Evolutionary conservation across 1,140 invertebrate species (phyloP), one percentile per base, ranked within the genome.

Genomic region (Nylanderia fulva): DNA sequence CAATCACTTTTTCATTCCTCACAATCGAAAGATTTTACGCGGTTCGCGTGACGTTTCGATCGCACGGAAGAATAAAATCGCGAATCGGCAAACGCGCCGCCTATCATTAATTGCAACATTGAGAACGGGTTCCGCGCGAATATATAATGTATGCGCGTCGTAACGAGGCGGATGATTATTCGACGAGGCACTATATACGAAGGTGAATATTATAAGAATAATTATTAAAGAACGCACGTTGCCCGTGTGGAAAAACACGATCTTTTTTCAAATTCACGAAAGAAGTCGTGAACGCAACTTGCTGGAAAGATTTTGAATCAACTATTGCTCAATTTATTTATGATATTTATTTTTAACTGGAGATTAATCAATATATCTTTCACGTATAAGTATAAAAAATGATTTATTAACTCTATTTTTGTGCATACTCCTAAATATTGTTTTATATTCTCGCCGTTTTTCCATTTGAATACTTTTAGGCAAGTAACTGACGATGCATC

Each of bases 101-200:
- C 48, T 56, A 45, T 80, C 75, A 68, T 79, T 79, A 79, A 80
- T 69, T 80, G 76, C 76, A 69, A 80, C 75, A 79, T 79, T 66
- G 75, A 79, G n/a, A 79, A 79, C 61, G 60, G n/a, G 75, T 68
- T 79, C 29, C 61, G 61, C 42, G 75, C 60, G 48, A 69, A 15
- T 18, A 48, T 48, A 18, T 69, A 54, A 80, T 69, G 21, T 69
- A 69, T 80, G 76, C 76, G 42, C 60, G 45, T 54, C 61, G 29
- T 77, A 76, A 76, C 39, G 42, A 64, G 39, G 60, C 60, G 58
- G 74, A 64, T 42, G 60, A 48, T 54, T 33, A 48, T 60, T 27
- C 66, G 72, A 84, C 42, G 71, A 83, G 36, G 33, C 66, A 36
- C n/a, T n/a, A 69, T 72, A 33, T 29, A 61, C 52, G 72, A 76